Evolutionary conservation across 2,888 invertebrate genomes (phyloP), one percentile per base, ranked within the genome.

Genomic region (Heliconius aoede): DNA sequence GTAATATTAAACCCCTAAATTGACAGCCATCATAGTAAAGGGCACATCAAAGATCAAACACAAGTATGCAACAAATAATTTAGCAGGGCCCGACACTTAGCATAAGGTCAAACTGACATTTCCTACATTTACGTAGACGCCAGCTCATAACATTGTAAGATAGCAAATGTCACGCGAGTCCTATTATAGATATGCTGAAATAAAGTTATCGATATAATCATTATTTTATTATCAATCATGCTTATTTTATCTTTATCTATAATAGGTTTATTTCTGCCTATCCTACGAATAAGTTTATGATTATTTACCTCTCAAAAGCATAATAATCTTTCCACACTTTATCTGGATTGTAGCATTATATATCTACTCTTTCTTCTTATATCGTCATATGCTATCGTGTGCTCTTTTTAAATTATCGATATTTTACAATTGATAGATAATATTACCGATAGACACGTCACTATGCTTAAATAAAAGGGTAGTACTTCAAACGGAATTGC

Each of bases 91-190:
- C 83, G 83, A 84, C 88, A 87, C 88, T 94, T 92, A 91, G 85
- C 91, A 91, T 93, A 94, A 94, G 94, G 94, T 94, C 93, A 94
- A 91, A 89, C 91, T 94, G 94, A 89, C 93, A 94, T 94, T 94
- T 94, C 87, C 83, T 89, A 88, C 86, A 90, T 92, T 92, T 88
- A 90, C 85, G 86, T 84, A 86, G 82, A 83, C 82, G 82, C 81
- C 86, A 81, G 88, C 88, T 88, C 88, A 89, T 89, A 89, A 87
- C 83, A 83, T 85, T 84, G 85, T 84, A 83, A 83, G 85, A 84
- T 65, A 83, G 83, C 79, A 80, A 79, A 84, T 85, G 89, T 88
- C 92, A 92, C 90, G 91, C 90, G 83, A 91, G 83, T 84, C 74
- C 74, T 79, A 79, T 74, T 83, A 73, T 86, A 90, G 89, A 84